These are phyloP conservation scores for Morinoia aosen DNA, from an alignment of 2,888 invertebrate species.

Conservation along the genomic window DNA sequence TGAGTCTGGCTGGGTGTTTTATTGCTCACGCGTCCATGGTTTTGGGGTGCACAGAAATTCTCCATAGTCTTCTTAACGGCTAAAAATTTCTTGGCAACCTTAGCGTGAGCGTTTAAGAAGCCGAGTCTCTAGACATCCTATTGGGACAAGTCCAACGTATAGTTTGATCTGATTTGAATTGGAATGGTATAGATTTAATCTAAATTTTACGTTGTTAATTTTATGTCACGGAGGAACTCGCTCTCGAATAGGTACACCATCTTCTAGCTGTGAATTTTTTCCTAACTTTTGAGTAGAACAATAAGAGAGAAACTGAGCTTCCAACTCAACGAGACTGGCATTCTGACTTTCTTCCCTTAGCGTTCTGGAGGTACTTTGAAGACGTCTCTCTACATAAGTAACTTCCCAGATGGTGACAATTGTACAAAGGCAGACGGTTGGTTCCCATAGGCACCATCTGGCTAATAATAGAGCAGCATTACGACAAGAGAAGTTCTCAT, in stretches of 20 bases:
- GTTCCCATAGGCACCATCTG: not conserved
- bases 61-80: not conserved
- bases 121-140: not conserved
- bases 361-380: not conserved
- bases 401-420: not conserved
- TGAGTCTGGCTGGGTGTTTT: not conserved
- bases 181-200: not conserved
- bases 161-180: not conserved
- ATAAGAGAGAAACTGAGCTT: not conserved
- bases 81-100: not conserved
- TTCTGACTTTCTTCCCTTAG: not conserved
- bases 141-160: not conserved
- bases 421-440: not conserved
- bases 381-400: not conserved
- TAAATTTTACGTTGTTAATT: not conserved
- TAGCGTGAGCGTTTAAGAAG: not conserved
- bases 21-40: constrained; percentile 13
- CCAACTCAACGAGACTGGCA: not conserved
- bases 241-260: not conserved
- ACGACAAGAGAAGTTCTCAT: not conserved
- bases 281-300: not conserved
- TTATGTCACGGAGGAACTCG: not conserved
- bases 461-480: not conserved
- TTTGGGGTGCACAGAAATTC: not conserved
- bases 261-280: not conserved